Conservation (phyloP, 2,113 vertebrate species). For the Ictalurus furcatus region DNA sequence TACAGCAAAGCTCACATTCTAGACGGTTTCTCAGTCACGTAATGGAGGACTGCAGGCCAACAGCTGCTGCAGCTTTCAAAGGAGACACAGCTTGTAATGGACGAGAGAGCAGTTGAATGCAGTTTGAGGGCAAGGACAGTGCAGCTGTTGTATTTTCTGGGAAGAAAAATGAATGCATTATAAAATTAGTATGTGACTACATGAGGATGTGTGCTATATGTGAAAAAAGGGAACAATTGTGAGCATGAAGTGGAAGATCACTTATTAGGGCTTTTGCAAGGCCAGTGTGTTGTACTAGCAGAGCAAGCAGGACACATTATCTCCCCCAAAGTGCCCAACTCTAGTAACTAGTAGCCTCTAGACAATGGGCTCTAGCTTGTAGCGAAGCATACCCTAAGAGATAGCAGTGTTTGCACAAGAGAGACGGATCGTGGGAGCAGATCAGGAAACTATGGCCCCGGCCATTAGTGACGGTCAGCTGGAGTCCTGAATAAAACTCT, state of each 20-base stretch:
- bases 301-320: not conserved
- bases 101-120: not conserved
- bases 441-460: slow-evolving; percentile 2
- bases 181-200: not conserved
- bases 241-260: slow-evolving; percentile 19
- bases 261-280: slow-evolving; percentile 21
- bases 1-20: not conserved
- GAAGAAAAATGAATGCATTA: not conserved
- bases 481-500: not conserved
- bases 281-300: not conserved
- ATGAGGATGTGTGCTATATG: not conserved
- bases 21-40: not conserved
- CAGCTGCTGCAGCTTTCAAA: slow-evolving; percentile 17
- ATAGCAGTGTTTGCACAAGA: not conserved
- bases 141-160: not conserved
- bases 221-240: slow-evolving; percentile 11
- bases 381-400: slow-evolving; percentile 19
- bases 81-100: not conserved
- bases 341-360: slow-evolving; percentile 10
- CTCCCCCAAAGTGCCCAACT: not conserved
- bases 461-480: slow-evolving; percentile 14
- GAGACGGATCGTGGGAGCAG: not conserved
- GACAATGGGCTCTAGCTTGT: not conserved
- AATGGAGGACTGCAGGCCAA: slow-evolving; percentile 8
- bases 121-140: slow-evolving; percentile 14